These are phyloP conservation scores for Myiotriccus ornatus DNA, from an alignment of 2,797 vertebrate species.

Conservation along the genomic window DNA sequence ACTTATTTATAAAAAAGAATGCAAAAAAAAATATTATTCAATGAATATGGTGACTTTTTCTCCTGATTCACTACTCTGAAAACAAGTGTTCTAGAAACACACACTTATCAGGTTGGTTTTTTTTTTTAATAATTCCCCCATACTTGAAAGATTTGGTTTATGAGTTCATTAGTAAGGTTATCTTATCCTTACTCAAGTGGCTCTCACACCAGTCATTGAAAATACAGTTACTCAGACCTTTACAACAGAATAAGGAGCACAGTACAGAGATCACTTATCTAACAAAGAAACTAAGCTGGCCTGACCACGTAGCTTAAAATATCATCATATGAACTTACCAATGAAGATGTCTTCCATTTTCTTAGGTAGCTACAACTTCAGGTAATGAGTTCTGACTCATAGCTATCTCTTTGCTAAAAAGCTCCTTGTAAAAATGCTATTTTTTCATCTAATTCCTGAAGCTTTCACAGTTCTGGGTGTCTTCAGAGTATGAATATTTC, in stretches of 20 bases:
- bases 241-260: not conserved
- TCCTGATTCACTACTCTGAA: not conserved
- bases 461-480: not conserved
- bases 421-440: rapidly evolving
- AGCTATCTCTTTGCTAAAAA: not conserved
- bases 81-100: not conserved
- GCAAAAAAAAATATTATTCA: not conserved
- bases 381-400: not conserved
- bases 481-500: not conserved
- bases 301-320: not conserved
- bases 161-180: not conserved
- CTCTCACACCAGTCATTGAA: not conserved
- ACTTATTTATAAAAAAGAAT: not conserved
- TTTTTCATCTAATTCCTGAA: not conserved
- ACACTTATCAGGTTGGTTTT: not conserved
- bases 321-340: not conserved
- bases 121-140: not conserved
- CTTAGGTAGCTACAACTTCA: not conserved
- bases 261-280: not conserved
- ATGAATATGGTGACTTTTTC: not conserved
- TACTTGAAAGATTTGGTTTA: not conserved
- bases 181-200: not conserved
- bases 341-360: not conserved
- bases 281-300: not conserved
- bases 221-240: not conserved